Conservation (phyloP, 2,888 invertebrate genomes). For the Osedax fenrisi region DNA sequence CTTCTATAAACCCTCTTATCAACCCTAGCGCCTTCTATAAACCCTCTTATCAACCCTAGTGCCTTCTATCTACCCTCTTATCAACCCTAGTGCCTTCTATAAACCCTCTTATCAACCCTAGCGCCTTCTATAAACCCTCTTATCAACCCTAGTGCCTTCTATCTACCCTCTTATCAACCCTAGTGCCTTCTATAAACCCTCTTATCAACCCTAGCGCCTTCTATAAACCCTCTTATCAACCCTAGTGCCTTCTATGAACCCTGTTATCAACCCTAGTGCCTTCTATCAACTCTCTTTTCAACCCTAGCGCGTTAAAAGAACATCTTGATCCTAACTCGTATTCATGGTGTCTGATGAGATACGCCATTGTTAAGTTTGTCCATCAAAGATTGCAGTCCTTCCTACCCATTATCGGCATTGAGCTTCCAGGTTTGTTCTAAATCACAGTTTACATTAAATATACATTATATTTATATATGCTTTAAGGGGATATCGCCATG, state of each 20-base stretch:
- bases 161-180: background rate
- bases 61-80: too few relatives aligned
- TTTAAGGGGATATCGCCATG: too few relatives aligned
- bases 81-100: too few relatives aligned
- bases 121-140: too few relatives aligned
- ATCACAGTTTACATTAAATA: too few relatives aligned
- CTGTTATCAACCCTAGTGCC: background rate
- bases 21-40: too few relatives aligned
- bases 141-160: background rate
- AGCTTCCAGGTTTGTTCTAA: constrained; percentile 66
- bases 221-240: background rate
- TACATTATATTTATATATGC: too few relatives aligned
- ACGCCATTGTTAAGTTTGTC: constrained; percentile 73
- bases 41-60: too few relatives aligned
- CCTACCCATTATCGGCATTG: constrained; percentile 73
- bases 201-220: background rate
- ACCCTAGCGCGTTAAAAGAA: constrained; percentile 52
- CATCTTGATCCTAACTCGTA: constrained; percentile 86
- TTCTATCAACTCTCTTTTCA: background rate
- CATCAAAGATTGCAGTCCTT: constrained; percentile 75
- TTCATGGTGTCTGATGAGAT: constrained; percentile 84
- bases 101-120: too few relatives aligned
- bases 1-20: too few relatives aligned
- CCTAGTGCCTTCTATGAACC: background rate
- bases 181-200: background rate